Evolutionary conservation across 2,113 vertebrate genomes (phyloP), one percentile per base, ranked within the genome.

Genomic region (Oryzias javanicus): DNA sequence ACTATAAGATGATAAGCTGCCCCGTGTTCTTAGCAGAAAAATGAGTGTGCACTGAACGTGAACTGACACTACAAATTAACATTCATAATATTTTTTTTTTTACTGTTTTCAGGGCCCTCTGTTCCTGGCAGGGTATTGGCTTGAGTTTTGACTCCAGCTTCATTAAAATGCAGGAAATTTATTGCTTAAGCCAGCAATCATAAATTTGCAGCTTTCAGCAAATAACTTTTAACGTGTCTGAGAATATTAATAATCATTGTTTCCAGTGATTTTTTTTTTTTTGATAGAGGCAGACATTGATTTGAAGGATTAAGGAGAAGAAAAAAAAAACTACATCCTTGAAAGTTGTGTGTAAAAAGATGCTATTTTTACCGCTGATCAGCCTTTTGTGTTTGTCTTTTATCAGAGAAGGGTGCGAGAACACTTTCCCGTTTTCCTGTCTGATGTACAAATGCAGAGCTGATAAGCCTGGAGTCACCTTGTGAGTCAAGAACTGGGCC

Each of bases 31-130:
- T 27, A 41, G 40, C 47, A n/a, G 19, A 55, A 63, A 48, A 64
- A 63, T 49, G 27, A 50, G 73, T 69, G 49, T 54, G 42, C 60
- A 24, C 72, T 62, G 59, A 64, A 69, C 19, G 53, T 61, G 58
- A 74, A 55, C 49, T 64, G 75, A 74, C 73, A 74, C 73, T 78
- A 70, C 68, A 82, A 79, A 80, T 18, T 15, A 78, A 69, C 48
- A 54, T 56, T 60, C 44, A 15, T 20, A 64, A 49, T 63, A 56
- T 56, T 44, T 51, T 53, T 16, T 42, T 25, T 25, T 44, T 4
- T 2, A 42, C 29, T 55, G 25, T 66, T 74, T 81, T 69, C 25
- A 49, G 54, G 19, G 18, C 25, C 14, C 14, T 42, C 35, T 24
- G 19, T n/a, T n/a, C 14, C 56, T 54, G 42, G 42, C 24, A 47